Conservation (phyloP, 1,140 invertebrate species). For the Pomacea maculata region DNA sequence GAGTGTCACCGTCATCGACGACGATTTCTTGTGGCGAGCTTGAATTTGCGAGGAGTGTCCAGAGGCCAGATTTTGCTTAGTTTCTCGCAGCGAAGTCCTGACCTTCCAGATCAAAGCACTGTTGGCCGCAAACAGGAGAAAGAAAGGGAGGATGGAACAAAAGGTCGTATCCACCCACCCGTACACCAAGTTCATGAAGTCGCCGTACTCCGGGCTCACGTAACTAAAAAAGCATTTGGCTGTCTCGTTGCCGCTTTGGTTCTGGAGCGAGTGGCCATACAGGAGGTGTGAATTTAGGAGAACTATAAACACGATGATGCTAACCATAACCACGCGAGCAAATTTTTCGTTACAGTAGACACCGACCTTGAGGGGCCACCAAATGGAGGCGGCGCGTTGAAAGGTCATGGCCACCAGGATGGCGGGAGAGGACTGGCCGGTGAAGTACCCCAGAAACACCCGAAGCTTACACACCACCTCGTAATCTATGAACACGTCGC, state of each 20-base stretch:
- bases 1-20: neutral
- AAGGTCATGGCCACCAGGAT: constrained; percentile 4
- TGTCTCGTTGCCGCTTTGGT: no score
- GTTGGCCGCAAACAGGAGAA: neutral
- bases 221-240: no score
- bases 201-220: neutral
- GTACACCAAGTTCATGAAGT: neutral
- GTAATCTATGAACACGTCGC: neutral
- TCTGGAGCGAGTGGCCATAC: no score
- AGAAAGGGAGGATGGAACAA: neutral
- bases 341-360: neutral
- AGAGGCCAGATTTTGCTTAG: neutral
- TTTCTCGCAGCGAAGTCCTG: neutral
- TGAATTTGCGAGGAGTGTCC: neutral
- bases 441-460: neutral
- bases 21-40: neutral
- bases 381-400: neutral
- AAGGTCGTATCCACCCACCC: neutral
- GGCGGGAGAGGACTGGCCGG: neutral
- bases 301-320: no score
- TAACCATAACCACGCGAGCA: no score
- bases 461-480: neutral
- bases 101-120: neutral
- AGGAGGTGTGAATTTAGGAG: no score
- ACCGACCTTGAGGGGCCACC: neutral